A percentile compares a stretch with the other conserved stretches of the same genome.
Conservation (phyloP, 2,797 vertebrate genomes). For the Tragopan temminckii region DNA sequence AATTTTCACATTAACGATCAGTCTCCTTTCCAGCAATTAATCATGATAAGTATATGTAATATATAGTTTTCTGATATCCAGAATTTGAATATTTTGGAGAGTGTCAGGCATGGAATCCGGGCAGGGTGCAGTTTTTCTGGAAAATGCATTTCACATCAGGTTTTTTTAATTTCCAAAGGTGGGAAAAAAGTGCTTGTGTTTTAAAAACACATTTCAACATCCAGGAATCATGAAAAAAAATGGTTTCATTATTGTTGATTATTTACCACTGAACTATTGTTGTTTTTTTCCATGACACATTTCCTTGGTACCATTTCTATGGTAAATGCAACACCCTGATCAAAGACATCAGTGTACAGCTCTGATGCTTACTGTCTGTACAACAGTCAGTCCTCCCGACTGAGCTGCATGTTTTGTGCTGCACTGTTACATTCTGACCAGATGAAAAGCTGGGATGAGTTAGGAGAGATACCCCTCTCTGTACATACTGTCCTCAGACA, state of each 20-base stretch:
- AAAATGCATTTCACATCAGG: not conserved
- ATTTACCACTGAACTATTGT: not conserved
- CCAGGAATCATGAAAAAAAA: not conserved
- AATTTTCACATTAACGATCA: not conserved
- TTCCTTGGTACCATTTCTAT: too few species aligned
- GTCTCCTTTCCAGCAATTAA: not conserved
- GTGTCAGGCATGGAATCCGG: not conserved
- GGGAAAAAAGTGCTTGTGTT: not conserved
- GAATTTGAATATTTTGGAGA: not conserved
- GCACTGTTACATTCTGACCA: accelerated
- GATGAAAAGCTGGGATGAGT: not conserved
- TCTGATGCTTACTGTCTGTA: not conserved
- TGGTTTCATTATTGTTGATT: not conserved
- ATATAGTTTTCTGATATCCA: not conserved
- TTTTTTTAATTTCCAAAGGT: not conserved
- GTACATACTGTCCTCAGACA: not conserved
- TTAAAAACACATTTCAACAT: not conserved
- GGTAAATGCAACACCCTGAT: not conserved
- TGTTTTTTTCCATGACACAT: not conserved
- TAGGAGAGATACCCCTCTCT: not conserved
- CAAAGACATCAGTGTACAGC: not conserved
- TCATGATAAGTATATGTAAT: not conserved
- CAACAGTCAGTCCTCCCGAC: not conserved
- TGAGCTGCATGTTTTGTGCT: accelerated
- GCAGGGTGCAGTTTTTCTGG: not conserved